A percentile compares a stretch with the other conserved stretches of the same genome.
Conservation (phyloP, 2,888 invertebrate species). For the Helobdella robusta region DNA sequence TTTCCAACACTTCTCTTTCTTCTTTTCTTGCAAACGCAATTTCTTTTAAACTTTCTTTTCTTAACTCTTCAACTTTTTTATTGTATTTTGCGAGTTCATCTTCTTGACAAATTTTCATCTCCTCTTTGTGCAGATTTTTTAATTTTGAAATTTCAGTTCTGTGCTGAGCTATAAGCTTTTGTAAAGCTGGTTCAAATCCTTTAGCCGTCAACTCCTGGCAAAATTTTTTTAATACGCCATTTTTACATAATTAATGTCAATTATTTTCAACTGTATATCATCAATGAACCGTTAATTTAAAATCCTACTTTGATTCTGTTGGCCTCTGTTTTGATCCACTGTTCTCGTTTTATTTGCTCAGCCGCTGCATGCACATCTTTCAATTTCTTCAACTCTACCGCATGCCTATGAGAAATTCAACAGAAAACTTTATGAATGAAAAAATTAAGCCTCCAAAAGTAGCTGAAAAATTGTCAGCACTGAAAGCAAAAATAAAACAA, state of each 20-base stretch:
- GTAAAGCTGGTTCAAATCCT: conserved; percentile 50
- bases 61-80: conserved; percentile 48
- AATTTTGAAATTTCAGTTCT: conserved; percentile 48
- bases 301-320: conserved; percentile 50
- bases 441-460: neutral
- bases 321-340: conserved; percentile 51
- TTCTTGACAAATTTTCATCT: conserved; percentile 48
- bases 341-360: conserved; percentile 49
- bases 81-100: conserved; percentile 44
- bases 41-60: conserved; percentile 48
- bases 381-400: conserved; percentile 46
- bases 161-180: conserved; percentile 49
- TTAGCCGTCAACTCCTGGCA: conserved; percentile 50
- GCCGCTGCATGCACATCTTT: conserved; percentile 49
- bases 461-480: neutral
- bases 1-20: conserved; percentile 47
- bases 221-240: neutral
- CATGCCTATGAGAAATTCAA: conserved; percentile 43
- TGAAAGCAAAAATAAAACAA: conserved; percentile 26
- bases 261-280: too few species aligned
- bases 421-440: neutral
- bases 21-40: conserved; percentile 48
- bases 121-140: conserved; percentile 48
- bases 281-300: neutral
- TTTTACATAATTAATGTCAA: neutral